Conservation (phyloP, 1,140 invertebrate species). For the Bombyx mandarina region DNA sequence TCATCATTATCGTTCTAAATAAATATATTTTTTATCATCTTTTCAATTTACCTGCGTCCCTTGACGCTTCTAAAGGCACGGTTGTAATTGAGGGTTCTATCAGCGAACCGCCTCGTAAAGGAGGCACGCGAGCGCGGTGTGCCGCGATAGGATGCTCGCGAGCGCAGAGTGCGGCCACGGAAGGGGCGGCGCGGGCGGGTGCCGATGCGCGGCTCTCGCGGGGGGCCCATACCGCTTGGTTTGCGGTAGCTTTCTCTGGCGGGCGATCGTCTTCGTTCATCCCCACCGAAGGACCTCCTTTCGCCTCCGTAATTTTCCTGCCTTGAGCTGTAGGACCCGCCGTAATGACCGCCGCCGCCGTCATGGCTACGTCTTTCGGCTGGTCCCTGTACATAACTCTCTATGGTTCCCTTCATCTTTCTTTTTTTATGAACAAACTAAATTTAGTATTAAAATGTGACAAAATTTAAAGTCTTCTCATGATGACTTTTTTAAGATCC, state of each 20-base stretch:
- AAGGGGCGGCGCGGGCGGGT: constrained; percentile 58
- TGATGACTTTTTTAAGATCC: not conserved
- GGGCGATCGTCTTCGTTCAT: constrained; percentile 59
- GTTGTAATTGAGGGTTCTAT: constrained; percentile 50
- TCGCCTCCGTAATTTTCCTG: constrained; percentile 64
- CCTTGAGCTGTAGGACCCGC: constrained; percentile 58
- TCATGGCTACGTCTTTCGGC: constrained; percentile 69
- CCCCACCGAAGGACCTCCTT: constrained; percentile 55
- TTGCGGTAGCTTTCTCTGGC: constrained; percentile 63
- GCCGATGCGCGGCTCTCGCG: constrained; percentile 52
- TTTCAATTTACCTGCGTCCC: constrained; percentile 58
- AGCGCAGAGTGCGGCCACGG: constrained; percentile 59
- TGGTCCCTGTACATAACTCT: constrained; percentile 69
- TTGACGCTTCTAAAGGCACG: constrained; percentile 56
- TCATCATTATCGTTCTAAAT: not conserved
- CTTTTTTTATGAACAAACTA: no score
- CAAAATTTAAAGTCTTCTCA: not conserved
- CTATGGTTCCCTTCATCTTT: constrained; percentile 31
- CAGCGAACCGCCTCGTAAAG: constrained; percentile 50
- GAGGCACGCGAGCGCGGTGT: constrained; percentile 50
- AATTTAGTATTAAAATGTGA: no score
- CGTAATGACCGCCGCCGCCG: constrained; percentile 65
- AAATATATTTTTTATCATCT: constrained; percentile 25
- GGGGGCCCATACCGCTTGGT: constrained; percentile 59
- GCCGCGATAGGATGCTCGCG: constrained; percentile 57